Percentiles rank a stretch among this genome's conserved stretches.
phyloP scores from a whole-genome alignment of 2,113 vertebrate genomes.

The Reinhardtius hippoglossoides region DNA sequence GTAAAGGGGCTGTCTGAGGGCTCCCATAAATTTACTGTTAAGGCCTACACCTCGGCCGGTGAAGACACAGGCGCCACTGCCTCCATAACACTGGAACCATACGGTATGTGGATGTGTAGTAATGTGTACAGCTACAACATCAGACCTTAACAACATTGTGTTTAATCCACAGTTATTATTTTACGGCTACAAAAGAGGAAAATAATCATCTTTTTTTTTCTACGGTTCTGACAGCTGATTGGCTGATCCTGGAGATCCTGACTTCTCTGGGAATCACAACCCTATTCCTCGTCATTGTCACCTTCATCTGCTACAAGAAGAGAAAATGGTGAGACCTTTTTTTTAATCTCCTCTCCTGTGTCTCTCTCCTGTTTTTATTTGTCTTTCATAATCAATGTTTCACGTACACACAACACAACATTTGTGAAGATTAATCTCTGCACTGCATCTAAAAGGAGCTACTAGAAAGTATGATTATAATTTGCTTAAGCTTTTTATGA shows the following conservation, averaged over 20 bases:
- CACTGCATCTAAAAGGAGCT: neutral
- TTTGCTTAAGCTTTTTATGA: neutral
- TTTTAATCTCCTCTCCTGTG: neutral
- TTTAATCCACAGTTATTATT: neutral
- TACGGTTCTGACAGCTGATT: slow-evolving; percentile 62
- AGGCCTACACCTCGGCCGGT: slow-evolving; percentile 81
- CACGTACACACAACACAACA: neutral
- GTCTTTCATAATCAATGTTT: neutral
- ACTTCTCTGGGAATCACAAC: slow-evolving; percentile 71
- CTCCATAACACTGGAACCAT: slow-evolving; percentile 68
- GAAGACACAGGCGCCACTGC: slow-evolving; percentile 69
- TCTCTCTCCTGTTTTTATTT: neutral
- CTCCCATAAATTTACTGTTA: slow-evolving; percentile 81
- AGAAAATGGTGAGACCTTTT: slow-evolving; percentile 78
- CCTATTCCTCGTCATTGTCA: slow-evolving; percentile 67
- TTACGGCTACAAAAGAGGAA: neutral
- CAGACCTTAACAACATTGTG: neutral
- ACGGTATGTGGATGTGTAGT: slow-evolving; percentile 60
- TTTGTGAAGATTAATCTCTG: neutral
- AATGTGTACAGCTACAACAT: neutral
- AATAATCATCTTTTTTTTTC: neutral
- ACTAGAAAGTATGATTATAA: neutral
- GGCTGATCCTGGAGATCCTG: slow-evolving; percentile 81
- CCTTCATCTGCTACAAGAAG: slow-evolving; percentile 82
- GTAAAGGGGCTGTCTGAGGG: slow-evolving; percentile 63